Base-by-base conservation (phyloP, 1,140 invertebrate species). In the Drosophila virilis region DNA sequence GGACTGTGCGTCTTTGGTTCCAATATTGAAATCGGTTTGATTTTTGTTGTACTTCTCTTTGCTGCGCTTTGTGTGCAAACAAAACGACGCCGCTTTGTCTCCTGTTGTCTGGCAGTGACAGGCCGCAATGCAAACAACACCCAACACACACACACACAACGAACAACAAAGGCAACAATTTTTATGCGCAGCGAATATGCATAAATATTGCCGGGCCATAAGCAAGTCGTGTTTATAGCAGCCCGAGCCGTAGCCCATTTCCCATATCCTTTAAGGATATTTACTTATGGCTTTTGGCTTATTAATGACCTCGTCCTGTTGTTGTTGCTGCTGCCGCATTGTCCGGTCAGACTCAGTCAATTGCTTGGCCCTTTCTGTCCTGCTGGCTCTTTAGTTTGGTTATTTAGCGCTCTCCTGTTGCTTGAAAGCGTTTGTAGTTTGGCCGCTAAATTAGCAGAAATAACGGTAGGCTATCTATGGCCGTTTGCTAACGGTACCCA, bases 11-110 rank as follows among this genome's bases (percentile, higher is more conserved):
- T 67, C 65, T 74, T 54, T 13, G 9, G 38, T n/a, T 45, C 50
- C 45, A 40, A 51, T 60, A 68, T 68, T 46, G 54, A 72, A 67
- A 73, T 73, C 70, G 38, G 15, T 51, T 22, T 64, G 35, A 55
- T 8, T 65, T 15, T 8, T 35, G 22, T 38, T 13, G n/a, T 28
- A 50, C 54, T 28, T 46, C 35, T 28, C 8, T 55, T n/a, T 17
- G 22, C 7, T 42, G 37, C n/a, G 40, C n/a, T 38, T 17, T 54
- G 35, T 57, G 45, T 67, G 77, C 55, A 77, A 86, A 86, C 84
- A 86, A 83, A 89, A 80, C 84, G 84, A 89, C 76, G 83, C 83
- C 77, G 83, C 84, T 89, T 88, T 89, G 83, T 88, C 83, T 88
- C 83, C 84, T 62, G 66, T 83, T 83, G 80, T 83, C 51, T 40